phyloP scores from a whole-genome alignment of 2,797 vertebrate genomes.

The Melopsittacus undulatus region DNA sequence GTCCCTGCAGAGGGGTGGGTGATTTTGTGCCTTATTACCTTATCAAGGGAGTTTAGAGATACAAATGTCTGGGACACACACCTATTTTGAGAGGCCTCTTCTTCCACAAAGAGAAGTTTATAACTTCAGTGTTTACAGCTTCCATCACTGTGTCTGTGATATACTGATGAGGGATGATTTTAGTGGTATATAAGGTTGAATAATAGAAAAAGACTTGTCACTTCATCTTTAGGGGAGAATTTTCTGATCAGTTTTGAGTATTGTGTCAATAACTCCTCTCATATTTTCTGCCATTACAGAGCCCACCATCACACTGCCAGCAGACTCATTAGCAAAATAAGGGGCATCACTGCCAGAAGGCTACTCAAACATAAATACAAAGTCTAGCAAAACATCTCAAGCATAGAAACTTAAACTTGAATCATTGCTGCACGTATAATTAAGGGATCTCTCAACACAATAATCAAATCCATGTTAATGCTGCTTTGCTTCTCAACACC shows the following conservation, averaged over 20 bases:
- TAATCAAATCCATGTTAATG: constrained; percentile 55
- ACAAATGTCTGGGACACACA: neutral
- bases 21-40: neutral
- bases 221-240: constrained; percentile 3
- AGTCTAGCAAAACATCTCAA: constrained; percentile 40
- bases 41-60: neutral
- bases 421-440: constrained; percentile 4
- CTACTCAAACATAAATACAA: constrained; percentile 35
- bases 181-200: neutral
- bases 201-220: neutral
- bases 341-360: constrained; percentile 21
- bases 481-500: constrained; percentile 44
- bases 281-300: neutral
- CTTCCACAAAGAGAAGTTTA: neutral
- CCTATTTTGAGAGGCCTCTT: neutral
- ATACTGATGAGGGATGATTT: neutral
- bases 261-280: neutral
- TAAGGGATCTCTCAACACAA: constrained; percentile 44
- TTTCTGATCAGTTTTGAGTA: constrained; percentile 38
- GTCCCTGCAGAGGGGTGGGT: neutral
- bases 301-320: neutral
- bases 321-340: constrained; percentile 48
- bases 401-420: constrained; percentile 1
- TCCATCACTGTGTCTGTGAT: neutral
- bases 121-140: neutral